Base-by-base conservation (phyloP, 2,888 invertebrate species). In the Aelia acuminata region DNA sequence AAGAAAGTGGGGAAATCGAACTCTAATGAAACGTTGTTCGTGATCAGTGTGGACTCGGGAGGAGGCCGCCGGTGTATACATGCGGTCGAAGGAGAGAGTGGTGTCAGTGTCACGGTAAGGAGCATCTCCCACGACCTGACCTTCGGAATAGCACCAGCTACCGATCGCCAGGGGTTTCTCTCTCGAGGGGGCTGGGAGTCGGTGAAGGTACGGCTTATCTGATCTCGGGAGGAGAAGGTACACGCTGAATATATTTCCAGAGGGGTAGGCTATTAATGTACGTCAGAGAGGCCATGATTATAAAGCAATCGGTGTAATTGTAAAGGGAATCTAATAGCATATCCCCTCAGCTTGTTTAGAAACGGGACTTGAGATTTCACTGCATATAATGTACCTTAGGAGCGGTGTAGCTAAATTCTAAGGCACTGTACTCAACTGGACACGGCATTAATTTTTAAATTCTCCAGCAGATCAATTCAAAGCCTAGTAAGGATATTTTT, bases 101-200 rank as follows among this genome's bases (percentile, higher is more conserved):
- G 43, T 43, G 43, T 39, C 80, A 80, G 80, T 39, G 80, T 80
- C 80, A 80, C 80, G 80, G 80, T 80, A 43, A 80, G 43, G 80
- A 80, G 80, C 80, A n/a, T 80, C 80, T 80, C 80, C 43, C 80
- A 80, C 80, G 80, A 75, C 70, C 70, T n/a, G 80, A 75, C 80
- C 80, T 80, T 47, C 80, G 80, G 43, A n/a, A 7, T 57, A 57
- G 26, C 57, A 80, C n/a, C 13, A 47, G 80, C 80, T 80, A 80
- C 75, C 39, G 80, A 18, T 70, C 63, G 18, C 22, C 43, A 4
- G 75, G 22, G 75, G 39, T 53, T 53, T 53, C 63, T 63, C 63
- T 63, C 43, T 8, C 8, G 80, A 13, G 43, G n/a, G 11, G 8
- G 39, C 80, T 13, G 10, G 43, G n/a, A n/a, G 80, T 43, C 39